Evolutionary conservation across 2,888 invertebrate genomes (phyloP), one percentile per base, ranked within the genome.

Genomic region (Troides helena): DNA sequence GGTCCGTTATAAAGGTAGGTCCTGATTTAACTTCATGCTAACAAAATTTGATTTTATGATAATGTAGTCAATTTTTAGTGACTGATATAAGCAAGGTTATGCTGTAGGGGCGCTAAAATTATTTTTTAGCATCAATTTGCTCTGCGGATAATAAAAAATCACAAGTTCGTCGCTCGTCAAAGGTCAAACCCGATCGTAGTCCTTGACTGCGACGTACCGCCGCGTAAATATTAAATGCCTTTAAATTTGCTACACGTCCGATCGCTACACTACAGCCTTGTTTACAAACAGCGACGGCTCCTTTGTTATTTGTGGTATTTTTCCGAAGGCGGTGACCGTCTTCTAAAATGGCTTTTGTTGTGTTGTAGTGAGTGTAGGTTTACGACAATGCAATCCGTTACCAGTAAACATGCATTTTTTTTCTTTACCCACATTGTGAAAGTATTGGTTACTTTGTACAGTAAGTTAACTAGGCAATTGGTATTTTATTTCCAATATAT

Each of bases 111-210:
- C 5, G 39, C 8, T 62, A 59, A 67, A 67, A 64, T 67, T 39
- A 60, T 17, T 39, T 67, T 70, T 72, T 65, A 66, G 23, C 70
- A 53, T 66, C 59, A 71, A 66, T 70, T 61, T 63, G 58, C 64
- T 21, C 39, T 25, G 50, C 21, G 12, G 5, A 18, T 53, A 53
- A 8, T 56, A 60, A 64, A 57, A 67, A 65, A 60, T 56, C 50
- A 25, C 62, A 53, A 73, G 73, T 72, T 73, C 69, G 72, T 69
- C 67, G 72, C 62, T 68, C 71, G 65, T 62, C 56, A 68, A 71
- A 73, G 73, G 73, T 73, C 73, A 72, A n/a, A 57, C 25, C 66
- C 69, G 70, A 70, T 56, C 71, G 59, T 53, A 62, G 70, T 70
- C 73, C 73, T 73, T 72, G 73, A 63, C 64, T 50, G 67, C 65